Base-by-base conservation (phyloP, 2,888 invertebrate genomes). In the Mythimna loreyi region DNA sequence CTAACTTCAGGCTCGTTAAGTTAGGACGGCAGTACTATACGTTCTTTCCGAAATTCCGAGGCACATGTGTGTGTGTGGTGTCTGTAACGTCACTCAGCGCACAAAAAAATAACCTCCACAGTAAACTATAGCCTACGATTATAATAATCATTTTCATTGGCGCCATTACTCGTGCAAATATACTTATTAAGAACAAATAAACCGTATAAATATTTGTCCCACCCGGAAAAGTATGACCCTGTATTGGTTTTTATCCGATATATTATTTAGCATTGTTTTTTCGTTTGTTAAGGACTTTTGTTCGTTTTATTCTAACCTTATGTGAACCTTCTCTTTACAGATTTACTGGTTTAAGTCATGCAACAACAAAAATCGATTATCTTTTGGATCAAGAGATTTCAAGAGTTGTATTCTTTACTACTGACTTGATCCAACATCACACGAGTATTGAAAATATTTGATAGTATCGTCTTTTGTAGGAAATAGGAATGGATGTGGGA, bases 151-250 rank as follows among this genome's bases (percentile, higher is more conserved):
- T 60, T 60, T 30, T 50, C 40, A 62, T 55, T 28, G 28, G 49
- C 7, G n/a, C 43, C 53, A 69, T 76, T 74, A 71, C 19, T 55
- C 8, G 33, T 60, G n/a, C 78, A 75, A 77, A 75, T 60, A 63
- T 9, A 53, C 43, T 47, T 55, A 70, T 50, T 63, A 25, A 16
- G 25, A 45, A 25, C 33, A 70, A 77, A 63, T 70, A 60, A 53
- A 28, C 13, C 7, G 2, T 21, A 7, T 28, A 49, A 57, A 65
- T 75, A 72, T 65, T 52, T 23, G n/a, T 49, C 25, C 25, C 19
- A 43, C 33, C 7, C 57, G 78, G 78, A 72, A 65, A 64, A 72
- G 49, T n/a, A 2, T 64, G 61, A 45, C 78, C 57, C 7, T 58
- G 78, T 21, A 16, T 53, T 65, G 49, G 47, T 56, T 50, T 56